Evolutionary conservation across 2,113 vertebrate genomes (phyloP), one percentile per base, ranked within the genome.

Genomic region (Gobio gobio): DNA sequence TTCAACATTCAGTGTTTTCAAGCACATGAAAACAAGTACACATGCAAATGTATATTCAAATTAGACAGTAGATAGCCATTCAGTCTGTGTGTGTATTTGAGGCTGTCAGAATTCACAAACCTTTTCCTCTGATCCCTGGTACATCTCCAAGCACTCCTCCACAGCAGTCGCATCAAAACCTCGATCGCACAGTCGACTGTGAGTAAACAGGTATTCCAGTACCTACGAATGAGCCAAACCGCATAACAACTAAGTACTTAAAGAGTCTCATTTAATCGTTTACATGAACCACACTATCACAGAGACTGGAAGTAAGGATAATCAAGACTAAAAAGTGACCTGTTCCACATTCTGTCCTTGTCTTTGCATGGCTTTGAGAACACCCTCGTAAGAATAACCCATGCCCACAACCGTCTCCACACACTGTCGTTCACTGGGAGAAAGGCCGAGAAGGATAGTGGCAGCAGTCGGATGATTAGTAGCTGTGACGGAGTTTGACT

Each of bases 61-160:
- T 43, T 14, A 26, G 36, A 6, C 54, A 13, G 36, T 9, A 45
- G 22, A 73, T 14, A 18, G 36, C 33, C 26, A 45, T 12, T 43
- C 10, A 47, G 63, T 24, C 51, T 13, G 20, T 43, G 18, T 51
- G 26, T 72, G 45, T 49, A 18, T 14, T 8, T 47, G 58, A 61
- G 18, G 33, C 51, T 54, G 22, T 20, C 58, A 22, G 10, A 33
- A 14, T 1, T 0, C 12, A 90, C 96, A 89, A 86, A 99, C 98
- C 97, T 99, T 98, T 91, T 98, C 96, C 88, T 99, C 98, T 78
- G 98, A 98, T 91, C 96, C 97, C 89, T 98, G 97, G 86, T 97
- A 95, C 96, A 98, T 97, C 92, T 99, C 98, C 91, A 99, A 93
- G 93, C 97, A 97, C 91, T 98, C 97, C 91, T 98, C 98, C 90